Base-by-base conservation (phyloP, 2,113 vertebrate genomes). In the Xenopus laevis region DNA sequence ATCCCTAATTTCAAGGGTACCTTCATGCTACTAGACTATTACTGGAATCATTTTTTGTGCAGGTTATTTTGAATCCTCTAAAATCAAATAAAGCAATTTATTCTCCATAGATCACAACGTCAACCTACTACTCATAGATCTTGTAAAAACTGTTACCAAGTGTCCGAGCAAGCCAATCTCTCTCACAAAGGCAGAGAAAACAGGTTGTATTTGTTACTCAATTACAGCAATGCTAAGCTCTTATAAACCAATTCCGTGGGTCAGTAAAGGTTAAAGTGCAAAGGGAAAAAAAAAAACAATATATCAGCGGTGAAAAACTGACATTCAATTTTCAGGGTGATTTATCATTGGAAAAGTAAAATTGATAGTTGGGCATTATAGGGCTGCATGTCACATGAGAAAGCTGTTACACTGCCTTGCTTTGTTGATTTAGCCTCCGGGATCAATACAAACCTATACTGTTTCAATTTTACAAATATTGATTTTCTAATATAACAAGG, bases 281-380 rank as follows among this genome's bases (percentile, higher is more conserved):
- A 79, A 27, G 23, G 23, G 23, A 27, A 80, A 84, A 91, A 85
- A 85, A 87, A 95, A 95, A 94, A 94, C 91, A 91, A 92, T 93
- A 88, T 83, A 90, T 83, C 81, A 78, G 83, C 87, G 83, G 86
- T 87, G 93, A 92, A 93, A 92, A 81, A 74, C 89, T 97, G 96
- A 96, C 96, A 98, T 95, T 94, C 96, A 98, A 98, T 99, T 98
- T 98, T 98, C 95, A 93, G 95, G 90, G 90, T 98, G 96, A 99
- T 99, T 98, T 98, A 99, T 98, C 97, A 95, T 95, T 92, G 84
- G 88, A 92, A 95, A 94, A 94, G 93, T 92, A 95, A 95, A 97
- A 98, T 95, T 96, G 96, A 98, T 98, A 95, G 96, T 88, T 89
- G 95, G 95, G 93, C 95, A 96, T 96, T 95, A 93, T 91, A 82